These are phyloP conservation scores for Myotis davidii DNA, from an alignment of 2,113 vertebrate genomes.

Conservation along the genomic window DNA sequence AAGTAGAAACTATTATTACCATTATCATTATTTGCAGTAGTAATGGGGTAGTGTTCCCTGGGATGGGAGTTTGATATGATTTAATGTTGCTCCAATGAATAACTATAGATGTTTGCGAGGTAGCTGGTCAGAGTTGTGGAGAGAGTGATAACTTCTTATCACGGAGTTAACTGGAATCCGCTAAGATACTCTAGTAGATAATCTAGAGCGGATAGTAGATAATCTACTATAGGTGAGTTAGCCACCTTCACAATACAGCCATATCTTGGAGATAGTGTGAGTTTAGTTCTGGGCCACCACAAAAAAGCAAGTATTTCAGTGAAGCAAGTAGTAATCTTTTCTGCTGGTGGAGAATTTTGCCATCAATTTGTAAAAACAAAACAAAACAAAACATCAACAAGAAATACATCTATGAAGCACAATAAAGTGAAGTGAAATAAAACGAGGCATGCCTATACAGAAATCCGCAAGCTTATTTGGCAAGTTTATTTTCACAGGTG, in stretches of 20 bases:
- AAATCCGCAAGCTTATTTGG: constrained; percentile 26
- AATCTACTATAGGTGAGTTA: neutral
- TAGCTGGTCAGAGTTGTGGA: neutral
- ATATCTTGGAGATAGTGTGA: neutral
- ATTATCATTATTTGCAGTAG: neutral
- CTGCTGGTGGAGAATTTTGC: neutral
- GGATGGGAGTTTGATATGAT: neutral
- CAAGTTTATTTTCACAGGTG: constrained; percentile 43
- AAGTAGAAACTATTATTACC: neutral
- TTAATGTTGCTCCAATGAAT: neutral
- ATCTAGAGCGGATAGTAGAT: too few relatives aligned
- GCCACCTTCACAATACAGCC: neutral
- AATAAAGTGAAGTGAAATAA: neutral
- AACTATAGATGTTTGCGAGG: neutral
- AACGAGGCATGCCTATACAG: neutral
- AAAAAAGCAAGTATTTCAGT: neutral
- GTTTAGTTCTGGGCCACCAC: neutral
- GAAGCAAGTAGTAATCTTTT: neutral
- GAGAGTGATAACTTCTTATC: neutral
- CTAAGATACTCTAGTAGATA: neutral
- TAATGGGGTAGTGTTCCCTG: neutral
- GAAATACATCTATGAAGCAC: neutral
- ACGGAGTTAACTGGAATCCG: neutral
- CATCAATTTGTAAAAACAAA: neutral
- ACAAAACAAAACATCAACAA: neutral